Conservation (phyloP, 2,797 vertebrate genomes). For the Darevskia mixta region DNA sequence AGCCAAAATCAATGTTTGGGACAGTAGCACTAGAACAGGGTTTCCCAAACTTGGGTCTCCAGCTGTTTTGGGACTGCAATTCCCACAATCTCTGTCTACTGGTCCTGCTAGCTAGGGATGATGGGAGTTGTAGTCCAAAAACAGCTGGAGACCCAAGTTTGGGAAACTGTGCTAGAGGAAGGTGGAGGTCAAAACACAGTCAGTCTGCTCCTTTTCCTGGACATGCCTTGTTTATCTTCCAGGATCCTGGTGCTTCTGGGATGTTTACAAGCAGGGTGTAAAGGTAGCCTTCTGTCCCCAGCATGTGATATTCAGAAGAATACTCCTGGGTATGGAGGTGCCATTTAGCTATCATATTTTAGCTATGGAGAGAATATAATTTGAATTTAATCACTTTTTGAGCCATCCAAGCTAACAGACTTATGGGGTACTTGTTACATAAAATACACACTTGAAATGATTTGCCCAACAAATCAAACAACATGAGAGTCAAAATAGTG, state of each 20-base stretch:
- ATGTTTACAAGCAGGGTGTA: neutral
- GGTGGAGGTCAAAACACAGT: neutral
- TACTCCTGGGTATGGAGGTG: neutral
- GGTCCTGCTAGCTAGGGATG: too few relatives aligned
- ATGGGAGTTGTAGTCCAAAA: too few relatives aligned
- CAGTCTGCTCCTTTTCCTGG: neutral
- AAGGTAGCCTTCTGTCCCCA: neutral
- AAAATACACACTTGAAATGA: too few relatives aligned
- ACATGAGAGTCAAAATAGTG: too few relatives aligned
- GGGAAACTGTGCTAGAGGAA: neutral
- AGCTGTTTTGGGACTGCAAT: too few relatives aligned
- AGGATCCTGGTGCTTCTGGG: neutral
- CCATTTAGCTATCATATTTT: neutral
- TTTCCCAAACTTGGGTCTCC: too few relatives aligned
- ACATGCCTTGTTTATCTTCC: neutral
- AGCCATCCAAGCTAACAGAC: neutral
- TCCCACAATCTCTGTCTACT: too few relatives aligned
- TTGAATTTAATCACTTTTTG: neutral
- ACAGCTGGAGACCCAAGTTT: too few relatives aligned
- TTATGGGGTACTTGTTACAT: too few relatives aligned
- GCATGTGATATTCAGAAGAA: neutral
- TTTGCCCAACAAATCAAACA: too few relatives aligned
- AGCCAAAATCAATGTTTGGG: neutral
- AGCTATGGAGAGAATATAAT: neutral
- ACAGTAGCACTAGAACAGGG: neutral